Percentiles rank a stretch among this genome's conserved stretches.
Conservation (phyloP, 2,888 invertebrate genomes). For the Drosophila eohydei region DNA sequence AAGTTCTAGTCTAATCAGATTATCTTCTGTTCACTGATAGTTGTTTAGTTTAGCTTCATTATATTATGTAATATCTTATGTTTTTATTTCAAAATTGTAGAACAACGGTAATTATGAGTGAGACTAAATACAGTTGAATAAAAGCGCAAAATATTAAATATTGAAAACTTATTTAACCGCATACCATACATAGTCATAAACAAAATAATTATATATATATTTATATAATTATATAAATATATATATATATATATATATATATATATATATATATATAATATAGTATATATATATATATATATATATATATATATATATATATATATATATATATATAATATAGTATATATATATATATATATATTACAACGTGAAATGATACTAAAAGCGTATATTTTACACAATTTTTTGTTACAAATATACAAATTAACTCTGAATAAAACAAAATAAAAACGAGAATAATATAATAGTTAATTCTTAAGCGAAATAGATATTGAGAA, state of each 20-base stretch:
- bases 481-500: neutral
- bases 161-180: conserved; percentile 42
- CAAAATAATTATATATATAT: conserved; percentile 21
- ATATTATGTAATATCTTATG: conserved; percentile 1
- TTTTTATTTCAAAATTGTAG: conserved; percentile 25
- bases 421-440: conserved; percentile 6
- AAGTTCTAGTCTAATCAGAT: conserved; percentile 32
- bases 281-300: conserved; percentile 8
- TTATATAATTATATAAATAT: conserved; percentile 5
- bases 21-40: conserved; percentile 1
- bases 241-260: conserved; percentile 10
- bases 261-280: neutral
- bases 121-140: conserved; percentile 58
- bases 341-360: conserved; percentile 16
- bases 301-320: conserved; percentile 7
- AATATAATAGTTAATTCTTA: neutral
- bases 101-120: conserved; percentile 69
- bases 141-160: conserved; percentile 45
- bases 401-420: conserved; percentile 19
- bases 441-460: no score
- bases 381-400: conserved; percentile 30
- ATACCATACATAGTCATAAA: no score
- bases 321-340: neutral
- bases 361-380: conserved; percentile 40
- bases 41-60: neutral